These are phyloP conservation scores for Antheraea pernyi DNA, from an alignment of 1,140 invertebrate genomes.

Conservation along the genomic window DNA sequence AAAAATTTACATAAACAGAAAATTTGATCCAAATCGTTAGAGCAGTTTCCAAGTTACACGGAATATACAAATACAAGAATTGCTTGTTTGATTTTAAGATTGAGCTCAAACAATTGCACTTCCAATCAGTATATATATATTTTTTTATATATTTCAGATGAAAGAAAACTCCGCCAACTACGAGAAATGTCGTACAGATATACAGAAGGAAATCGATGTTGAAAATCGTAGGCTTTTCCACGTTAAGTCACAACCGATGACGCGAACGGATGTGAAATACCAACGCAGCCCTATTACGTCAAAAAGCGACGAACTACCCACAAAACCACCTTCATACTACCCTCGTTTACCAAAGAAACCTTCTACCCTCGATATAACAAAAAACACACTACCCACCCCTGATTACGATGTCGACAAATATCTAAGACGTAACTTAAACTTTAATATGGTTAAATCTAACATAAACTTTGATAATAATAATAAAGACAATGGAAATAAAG, in stretches of 20 bases:
- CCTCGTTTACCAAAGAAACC: conserved; percentile 33
- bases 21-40: too few species aligned
- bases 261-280: conserved; percentile 2
- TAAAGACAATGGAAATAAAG: background rate
- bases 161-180: conserved; percentile 75
- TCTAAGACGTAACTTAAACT: conserved; percentile 60
- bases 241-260: conserved; percentile 42
- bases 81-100: too few species aligned
- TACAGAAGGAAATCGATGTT: conserved; percentile 72
- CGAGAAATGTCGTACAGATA: conserved; percentile 60
- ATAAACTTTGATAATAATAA: background rate
- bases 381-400: conserved; percentile 56
- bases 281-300: conserved; percentile 11
- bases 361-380: conserved; percentile 52
- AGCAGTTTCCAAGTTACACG: too few species aligned
- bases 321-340: conserved; percentile 41
- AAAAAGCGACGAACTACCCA: conserved; percentile 16
- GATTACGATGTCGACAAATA: conserved; percentile 68
- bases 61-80: too few species aligned
- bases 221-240: conserved; percentile 56
- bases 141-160: conserved; percentile 58
- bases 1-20: too few species aligned
- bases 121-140: too few species aligned
- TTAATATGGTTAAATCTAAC: conserved; percentile 25
- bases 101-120: too few species aligned